Base-by-base conservation (phyloP, 1,140 invertebrate genomes). In the Penaeus chinensis region DNA sequence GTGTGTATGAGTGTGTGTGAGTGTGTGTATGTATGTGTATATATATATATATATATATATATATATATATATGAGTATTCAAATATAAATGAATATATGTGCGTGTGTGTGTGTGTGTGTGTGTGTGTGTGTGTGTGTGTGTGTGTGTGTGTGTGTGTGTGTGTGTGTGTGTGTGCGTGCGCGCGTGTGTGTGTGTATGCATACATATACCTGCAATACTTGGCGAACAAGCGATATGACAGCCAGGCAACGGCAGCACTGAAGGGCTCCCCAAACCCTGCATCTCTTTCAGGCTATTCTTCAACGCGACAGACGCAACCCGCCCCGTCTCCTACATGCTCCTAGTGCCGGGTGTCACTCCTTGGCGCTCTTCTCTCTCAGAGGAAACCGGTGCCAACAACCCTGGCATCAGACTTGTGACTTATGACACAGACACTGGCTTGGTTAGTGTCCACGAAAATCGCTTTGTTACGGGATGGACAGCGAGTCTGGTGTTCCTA, bases 371-470 rank as follows among this genome's bases (percentile, higher is more conserved):
- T 13, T 94, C 94, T 61, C 95, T 95, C 1, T 94, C 95, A 22
- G 84, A 90, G 80, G 90, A 91, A 42, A 91, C 90, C 18, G 91
- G 92, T 63, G 91, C 92, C 19, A 97, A 97, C 91, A 98, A 98
- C 93, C 97, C 97, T 4, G 96, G 96, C 19, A 92, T 98, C 74
- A 94, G 97, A 88, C 94, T 98, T 13, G 96, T 97, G 93, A 96
- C 97, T 92, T 98, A 97, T 91, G 95, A 98, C 92, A 96, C 95
- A 74, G 94, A 95, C 91, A 95, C 95, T 24, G 96, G 96, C 89
- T 94, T 95, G 93, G 95, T 98, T 82, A 92, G 97, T 91, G 96
- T 62, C 16, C 2, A 16, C 1, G 60, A 60, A 13, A 60, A 16
- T 61, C 1, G 47, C 3, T 76, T 76, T 32, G 5, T 32, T 42